Evolutionary conservation across 2,888 invertebrate species (phyloP), one percentile per base, ranked within the genome.

Genomic region (Habrosyne pyritoides): DNA sequence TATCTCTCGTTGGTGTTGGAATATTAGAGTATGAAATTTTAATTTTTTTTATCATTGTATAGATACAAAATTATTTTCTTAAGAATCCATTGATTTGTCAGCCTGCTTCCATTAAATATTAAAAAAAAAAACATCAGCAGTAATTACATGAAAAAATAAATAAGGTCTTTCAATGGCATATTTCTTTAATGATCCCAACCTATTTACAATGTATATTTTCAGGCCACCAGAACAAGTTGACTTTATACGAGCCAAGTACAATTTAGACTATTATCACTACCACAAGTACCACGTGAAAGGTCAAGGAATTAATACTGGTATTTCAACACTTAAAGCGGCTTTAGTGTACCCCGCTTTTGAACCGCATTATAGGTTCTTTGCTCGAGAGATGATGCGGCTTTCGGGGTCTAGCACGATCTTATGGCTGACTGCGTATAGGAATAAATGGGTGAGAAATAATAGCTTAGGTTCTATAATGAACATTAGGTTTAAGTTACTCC

Each of bases 321-420:
- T 85, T 52, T 68, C 75, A 0, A 71, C 73, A 0, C 50, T 91
- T 2, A 85, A 87, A 55, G 69, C 79, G 0, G 76, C 74, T 0
- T 62, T 94, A 1, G 69, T 93, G 12, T 94, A 94, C 59, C 94
- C 95, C 0, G 92, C 93, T 1, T 95, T 95, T 64, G 93, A 94
- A 62, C 81, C 77, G 3, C 93, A 94, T 67, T 88, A 87, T 36
- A 84, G 90, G 47, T 94, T 90, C 72, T 94, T 95, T 59, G 78
- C 94, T 14, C 85, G 94, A 57, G 96, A 96, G 68, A 80, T 95
- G 56, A 93, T 95, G 89, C 84, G 95, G 7, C 71, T 94, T 0
- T 91, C 92, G 33, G 92, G 91, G 0, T 86, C 86, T 56, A 73
- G 61, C n/a, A 65, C 81, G 6, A 54, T 91, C 18, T 54, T 90